Conservation (phyloP, 2,888 invertebrate genomes). For the Epinotia ramella region DNA sequence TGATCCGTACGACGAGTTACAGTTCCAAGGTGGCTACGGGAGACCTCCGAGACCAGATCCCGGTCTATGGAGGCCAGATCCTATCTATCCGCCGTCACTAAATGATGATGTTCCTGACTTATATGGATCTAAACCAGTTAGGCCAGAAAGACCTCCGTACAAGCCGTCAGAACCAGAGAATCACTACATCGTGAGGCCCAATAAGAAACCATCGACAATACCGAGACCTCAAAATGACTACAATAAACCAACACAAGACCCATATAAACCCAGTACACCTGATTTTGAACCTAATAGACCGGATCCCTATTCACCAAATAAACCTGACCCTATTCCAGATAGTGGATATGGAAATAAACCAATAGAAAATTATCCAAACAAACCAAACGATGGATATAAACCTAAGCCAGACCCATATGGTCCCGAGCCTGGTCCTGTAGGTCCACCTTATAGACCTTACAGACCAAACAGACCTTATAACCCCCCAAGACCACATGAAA, state of each 20-base stretch:
- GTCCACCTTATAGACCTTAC: slow-evolving; percentile 59
- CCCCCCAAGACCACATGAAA: slow-evolving; percentile 54
- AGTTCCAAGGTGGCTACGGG: slow-evolving; percentile 63
- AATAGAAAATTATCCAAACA: slow-evolving; percentile 23
- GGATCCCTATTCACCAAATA: slow-evolving; percentile 33
- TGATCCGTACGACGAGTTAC: slow-evolving; percentile 66
- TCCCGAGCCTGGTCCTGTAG: slow-evolving; percentile 54
- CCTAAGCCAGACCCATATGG: slow-evolving; percentile 54
- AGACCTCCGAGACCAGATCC: slow-evolving; percentile 54
- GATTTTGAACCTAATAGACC: slow-evolving; percentile 36
- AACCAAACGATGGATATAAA: slow-evolving; percentile 51
- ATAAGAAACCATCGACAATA: slow-evolving; percentile 62
- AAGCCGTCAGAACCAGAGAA: slow-evolving; percentile 68
- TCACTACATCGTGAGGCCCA: slow-evolving; percentile 71
- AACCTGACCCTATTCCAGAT: slow-evolving; percentile 31
- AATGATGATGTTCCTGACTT: slow-evolving; percentile 57
- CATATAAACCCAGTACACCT: slow-evolving; percentile 43
- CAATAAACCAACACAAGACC: slow-evolving; percentile 47
- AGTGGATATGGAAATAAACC: slow-evolving; percentile 40
- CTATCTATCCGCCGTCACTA: slow-evolving; percentile 56
- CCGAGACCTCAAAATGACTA: slow-evolving; percentile 52
- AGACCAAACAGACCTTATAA: slow-evolving; percentile 55
- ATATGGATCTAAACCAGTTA: slow-evolving; percentile 59
- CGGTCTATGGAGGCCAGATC: slow-evolving; percentile 60
- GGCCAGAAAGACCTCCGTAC: slow-evolving; percentile 55